phyloP scores from a whole-genome alignment of 2,888 invertebrate species.

The Melipona beecheii region DNA sequence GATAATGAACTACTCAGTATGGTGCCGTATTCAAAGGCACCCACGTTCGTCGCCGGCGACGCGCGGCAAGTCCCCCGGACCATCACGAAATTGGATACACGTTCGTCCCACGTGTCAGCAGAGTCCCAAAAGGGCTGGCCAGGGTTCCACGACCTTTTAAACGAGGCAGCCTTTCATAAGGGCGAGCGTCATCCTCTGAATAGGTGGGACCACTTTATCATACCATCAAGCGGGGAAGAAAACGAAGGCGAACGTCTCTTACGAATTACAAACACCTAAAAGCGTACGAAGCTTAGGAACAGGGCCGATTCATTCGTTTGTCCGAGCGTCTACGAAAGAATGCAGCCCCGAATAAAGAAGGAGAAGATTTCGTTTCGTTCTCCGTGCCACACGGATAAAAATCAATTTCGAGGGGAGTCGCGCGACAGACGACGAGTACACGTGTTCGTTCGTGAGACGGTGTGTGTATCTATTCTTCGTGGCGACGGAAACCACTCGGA shows the following conservation, averaged over 20 bases:
- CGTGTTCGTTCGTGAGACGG: not conserved
- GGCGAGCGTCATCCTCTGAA: conserved; percentile 52
- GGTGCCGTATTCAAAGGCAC: conserved; percentile 22
- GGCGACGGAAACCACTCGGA: not conserved
- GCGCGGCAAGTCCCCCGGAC: not conserved
- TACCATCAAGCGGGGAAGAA: conserved; percentile 51
- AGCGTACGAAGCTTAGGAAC: not conserved
- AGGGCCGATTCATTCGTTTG: conserved; percentile 29
- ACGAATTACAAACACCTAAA: conserved; percentile 52
- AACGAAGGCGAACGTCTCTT: conserved; percentile 33
- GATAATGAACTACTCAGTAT: conserved; percentile 38
- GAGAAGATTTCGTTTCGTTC: not conserved
- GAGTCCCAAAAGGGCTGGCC: conserved; percentile 38
- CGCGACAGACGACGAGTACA: not conserved
- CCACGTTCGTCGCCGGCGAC: conserved; percentile 24
- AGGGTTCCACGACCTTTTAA: conserved; percentile 66
- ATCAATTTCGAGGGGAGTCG: conserved; percentile 40
- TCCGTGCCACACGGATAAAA: conserved; percentile 22
- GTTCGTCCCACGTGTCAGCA: conserved; percentile 58
- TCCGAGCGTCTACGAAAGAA: conserved; percentile 34
- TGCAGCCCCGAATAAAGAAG: conserved; percentile 20
- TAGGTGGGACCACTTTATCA: conserved; percentile 63
- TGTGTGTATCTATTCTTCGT: not conserved
- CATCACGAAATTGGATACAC: conserved; percentile 65
- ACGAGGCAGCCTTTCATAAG: conserved; percentile 48